phyloP scores from a whole-genome alignment of 2,888 invertebrate species.

The Xestia sexstrigata region DNA sequence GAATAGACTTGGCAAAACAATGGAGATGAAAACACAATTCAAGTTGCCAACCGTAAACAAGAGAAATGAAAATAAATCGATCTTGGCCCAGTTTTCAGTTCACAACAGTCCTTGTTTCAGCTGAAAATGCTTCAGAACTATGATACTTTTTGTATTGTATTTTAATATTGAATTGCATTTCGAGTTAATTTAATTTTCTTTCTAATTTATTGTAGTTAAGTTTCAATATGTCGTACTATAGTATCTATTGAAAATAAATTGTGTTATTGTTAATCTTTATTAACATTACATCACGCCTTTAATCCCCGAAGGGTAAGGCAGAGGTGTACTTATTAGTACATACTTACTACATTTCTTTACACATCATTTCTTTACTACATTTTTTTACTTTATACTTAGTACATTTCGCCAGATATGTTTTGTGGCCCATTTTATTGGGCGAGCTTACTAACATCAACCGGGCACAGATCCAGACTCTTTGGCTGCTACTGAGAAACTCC shows the following conservation, averaged over 20 bases:
- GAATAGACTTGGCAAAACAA: constrained; percentile 17
- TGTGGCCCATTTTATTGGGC: too few relatives aligned
- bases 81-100: constrained; percentile 28
- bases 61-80: constrained; percentile 25
- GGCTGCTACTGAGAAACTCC: too few relatives aligned
- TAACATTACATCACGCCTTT: neutral
- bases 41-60: constrained; percentile 18
- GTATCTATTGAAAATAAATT: neutral
- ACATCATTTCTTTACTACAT: too few relatives aligned
- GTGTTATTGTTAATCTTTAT: neutral
- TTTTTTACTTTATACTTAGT: too few relatives aligned
- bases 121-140: neutral
- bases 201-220: neutral
- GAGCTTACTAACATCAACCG: too few relatives aligned
- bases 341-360: too few relatives aligned
- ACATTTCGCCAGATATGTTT: too few relatives aligned
- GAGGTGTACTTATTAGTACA: too few relatives aligned
- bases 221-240: neutral
- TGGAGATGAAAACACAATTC: constrained; percentile 33
- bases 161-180: neutral
- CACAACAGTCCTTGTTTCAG: neutral
- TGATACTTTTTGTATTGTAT: neutral
- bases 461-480: neutral
- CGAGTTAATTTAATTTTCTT: neutral
- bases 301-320: too few relatives aligned